phyloP scores from a whole-genome alignment of 1,140 invertebrate genomes.

The Diorhabda carinulata region DNA sequence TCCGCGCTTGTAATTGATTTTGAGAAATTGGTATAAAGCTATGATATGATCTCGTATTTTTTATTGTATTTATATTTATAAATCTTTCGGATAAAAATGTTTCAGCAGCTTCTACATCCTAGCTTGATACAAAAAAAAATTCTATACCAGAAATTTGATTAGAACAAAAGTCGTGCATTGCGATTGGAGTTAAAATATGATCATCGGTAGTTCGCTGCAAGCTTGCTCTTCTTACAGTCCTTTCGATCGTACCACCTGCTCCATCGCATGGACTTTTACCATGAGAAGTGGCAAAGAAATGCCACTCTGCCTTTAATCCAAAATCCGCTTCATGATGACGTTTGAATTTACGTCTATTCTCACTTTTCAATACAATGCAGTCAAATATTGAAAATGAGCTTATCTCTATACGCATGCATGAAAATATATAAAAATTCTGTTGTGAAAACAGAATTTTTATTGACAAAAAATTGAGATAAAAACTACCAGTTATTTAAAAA shows the following conservation, averaged over 20 bases:
- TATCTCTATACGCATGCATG: slow-evolving; percentile 5
- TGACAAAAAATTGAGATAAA: no score
- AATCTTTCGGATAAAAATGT: slow-evolving; percentile 5
- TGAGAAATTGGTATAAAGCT: no score
- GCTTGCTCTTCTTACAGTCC: slow-evolving; percentile 2
- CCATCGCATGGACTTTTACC: slow-evolving; percentile 4
- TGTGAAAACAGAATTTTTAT: no score
- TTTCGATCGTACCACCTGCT: slow-evolving; percentile 4
- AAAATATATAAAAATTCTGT: slow-evolving; percentile 5
- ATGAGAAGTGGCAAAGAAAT: no score
- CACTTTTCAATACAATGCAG: slow-evolving; percentile 3
- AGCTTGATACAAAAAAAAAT: slow-evolving; percentile 1
- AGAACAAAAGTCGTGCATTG: slow-evolving; percentile 3
- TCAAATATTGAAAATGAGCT: slow-evolving; percentile 3
- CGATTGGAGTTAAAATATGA: slow-evolving; percentile 5
- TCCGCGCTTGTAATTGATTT: no score
- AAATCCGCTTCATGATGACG: slow-evolving; percentile 5
- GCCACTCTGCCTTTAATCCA: slow-evolving; percentile 4
- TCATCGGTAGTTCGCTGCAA: slow-evolving; percentile 4
- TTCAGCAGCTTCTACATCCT: slow-evolving; percentile 4
- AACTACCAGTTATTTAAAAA: no score
- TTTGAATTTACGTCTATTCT: slow-evolving; percentile 1
- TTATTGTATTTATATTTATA: slow-evolving; percentile 4
- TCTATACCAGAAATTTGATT: slow-evolving; percentile 1
- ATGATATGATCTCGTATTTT: slow-evolving; percentile 5